Evolutionary conservation across 1,140 invertebrate genomes (phyloP).

Genomic region (Zaprionus nigranus): DNA sequence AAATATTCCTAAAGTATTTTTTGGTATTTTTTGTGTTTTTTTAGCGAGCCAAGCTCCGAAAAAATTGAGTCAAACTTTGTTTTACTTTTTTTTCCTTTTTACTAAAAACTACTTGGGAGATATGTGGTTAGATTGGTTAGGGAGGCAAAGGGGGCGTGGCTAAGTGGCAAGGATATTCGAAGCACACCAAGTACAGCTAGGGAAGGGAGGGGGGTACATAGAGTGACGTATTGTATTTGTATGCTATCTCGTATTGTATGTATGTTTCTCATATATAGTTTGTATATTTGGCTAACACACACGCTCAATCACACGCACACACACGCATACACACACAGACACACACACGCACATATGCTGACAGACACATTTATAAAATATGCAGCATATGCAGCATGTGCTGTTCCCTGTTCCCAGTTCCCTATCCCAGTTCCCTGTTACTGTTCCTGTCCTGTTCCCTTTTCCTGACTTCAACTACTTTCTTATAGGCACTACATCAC

Average conservation of each 20-base stretch:
- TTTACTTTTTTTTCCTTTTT: neutral
- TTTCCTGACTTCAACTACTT: conserved; percentile 12
- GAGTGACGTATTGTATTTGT: conserved; percentile 1
- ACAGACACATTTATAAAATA: conserved; percentile 70
- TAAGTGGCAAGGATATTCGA: conserved; percentile 24
- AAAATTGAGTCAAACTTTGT: conserved; percentile 40
- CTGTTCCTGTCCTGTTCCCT: neutral
- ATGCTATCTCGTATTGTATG: conserved; percentile 7
- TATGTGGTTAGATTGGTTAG: conserved; percentile 54
- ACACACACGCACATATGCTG: neutral
- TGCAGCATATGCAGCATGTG: conserved; percentile 22
- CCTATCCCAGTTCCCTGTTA: neutral
- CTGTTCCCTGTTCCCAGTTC: conserved; percentile 1
- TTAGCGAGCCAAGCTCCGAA: conserved; percentile 39
- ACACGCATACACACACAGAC: no score
- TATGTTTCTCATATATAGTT: neutral
- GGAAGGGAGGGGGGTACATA: neutral
- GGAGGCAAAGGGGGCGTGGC: neutral
- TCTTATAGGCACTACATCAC: conserved; percentile 76
- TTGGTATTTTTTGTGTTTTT: conserved; percentile 1
- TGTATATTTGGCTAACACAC: conserved; percentile 43
- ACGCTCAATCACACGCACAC: no score
- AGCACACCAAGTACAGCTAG: conserved; percentile 45
- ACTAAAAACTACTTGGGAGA: conserved; percentile 52
- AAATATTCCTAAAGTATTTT: conserved; percentile 16